Percentiles rank a stretch among this genome's conserved stretches.
These are phyloP conservation scores for Stenichneumon culpator DNA, from an alignment of 2,888 invertebrate species.

Conservation along the genomic window DNA sequence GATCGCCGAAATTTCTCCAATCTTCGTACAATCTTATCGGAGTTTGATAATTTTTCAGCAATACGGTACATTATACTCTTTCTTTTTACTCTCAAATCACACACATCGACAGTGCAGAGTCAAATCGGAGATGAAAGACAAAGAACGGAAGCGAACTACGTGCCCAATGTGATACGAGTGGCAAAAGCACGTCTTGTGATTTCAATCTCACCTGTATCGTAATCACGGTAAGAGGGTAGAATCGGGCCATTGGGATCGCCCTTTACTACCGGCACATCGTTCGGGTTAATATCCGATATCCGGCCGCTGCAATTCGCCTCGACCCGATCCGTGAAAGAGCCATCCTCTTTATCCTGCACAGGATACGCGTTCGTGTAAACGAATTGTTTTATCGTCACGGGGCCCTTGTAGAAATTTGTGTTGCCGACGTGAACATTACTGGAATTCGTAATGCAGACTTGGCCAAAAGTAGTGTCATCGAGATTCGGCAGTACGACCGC, in stretches of 20 bases:
- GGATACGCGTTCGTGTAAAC: conserved; percentile 85
- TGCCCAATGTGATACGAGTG: background rate
- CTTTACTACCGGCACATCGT: conserved; percentile 33
- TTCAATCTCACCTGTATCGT: conserved; percentile 31
- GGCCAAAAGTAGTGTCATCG: conserved; percentile 86
- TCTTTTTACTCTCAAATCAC: no score
- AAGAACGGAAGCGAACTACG: no score
- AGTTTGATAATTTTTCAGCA: background rate
- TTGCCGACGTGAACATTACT: conserved; percentile 92
- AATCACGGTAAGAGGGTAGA: conserved; percentile 46
- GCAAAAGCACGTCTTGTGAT: conserved; percentile 31
- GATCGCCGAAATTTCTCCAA: background rate
- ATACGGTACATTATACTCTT: background rate
- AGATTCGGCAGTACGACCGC: conserved; percentile 74
- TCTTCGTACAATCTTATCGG: background rate
- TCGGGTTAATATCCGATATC: conserved; percentile 49
- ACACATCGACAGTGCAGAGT: no score
- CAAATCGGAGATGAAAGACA: no score
- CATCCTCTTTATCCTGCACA: conserved; percentile 60
- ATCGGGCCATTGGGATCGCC: conserved; percentile 44
- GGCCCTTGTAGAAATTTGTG: conserved; percentile 92
- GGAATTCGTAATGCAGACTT: conserved; percentile 89
- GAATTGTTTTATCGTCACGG: conserved; percentile 92
- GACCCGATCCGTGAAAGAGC: background rate
- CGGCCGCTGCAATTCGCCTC: conserved; percentile 38